phyloP scores from a whole-genome alignment of 2,113 vertebrate genomes.

The Pituophis catenifer region DNA sequence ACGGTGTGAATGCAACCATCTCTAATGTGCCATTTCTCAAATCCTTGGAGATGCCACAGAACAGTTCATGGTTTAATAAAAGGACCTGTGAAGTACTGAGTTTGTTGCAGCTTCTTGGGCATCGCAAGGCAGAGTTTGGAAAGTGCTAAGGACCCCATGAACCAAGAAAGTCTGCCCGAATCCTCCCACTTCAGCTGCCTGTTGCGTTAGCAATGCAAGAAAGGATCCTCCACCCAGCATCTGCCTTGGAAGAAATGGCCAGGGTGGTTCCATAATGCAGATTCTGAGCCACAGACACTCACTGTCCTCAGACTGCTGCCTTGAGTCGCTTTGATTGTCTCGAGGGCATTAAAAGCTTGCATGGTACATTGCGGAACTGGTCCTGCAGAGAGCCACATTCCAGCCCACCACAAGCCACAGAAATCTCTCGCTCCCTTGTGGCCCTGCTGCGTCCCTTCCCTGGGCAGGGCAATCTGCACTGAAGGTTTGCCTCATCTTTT shows the following conservation, averaged over 20 bases:
- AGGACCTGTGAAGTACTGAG: not conserved
- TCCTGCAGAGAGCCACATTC: not conserved
- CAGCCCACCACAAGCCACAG: not conserved
- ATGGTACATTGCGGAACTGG: not conserved
- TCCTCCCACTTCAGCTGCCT: not conserved
- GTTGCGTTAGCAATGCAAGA: not conserved
- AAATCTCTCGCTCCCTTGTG: not conserved
- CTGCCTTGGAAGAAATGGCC: not conserved
- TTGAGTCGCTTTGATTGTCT: not conserved
- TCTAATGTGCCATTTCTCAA: not conserved
- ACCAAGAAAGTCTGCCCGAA: not conserved
- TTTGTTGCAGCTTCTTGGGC: not conserved
- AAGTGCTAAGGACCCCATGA: not conserved
- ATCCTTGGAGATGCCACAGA: not conserved
- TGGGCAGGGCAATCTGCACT: not conserved
- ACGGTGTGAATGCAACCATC: not conserved
- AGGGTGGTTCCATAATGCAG: not conserved
- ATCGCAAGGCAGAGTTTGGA: not conserved
- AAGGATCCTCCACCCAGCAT: not conserved
- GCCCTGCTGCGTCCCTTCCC: not conserved
- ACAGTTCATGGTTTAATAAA: not conserved
- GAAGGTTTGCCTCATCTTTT: not conserved
- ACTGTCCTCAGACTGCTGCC: not conserved
- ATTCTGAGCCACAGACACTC: not conserved
- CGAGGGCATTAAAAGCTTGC: not conserved